phyloP scores from a whole-genome alignment of 2,113 vertebrate genomes.

The Cryptotis parvus region DNA sequence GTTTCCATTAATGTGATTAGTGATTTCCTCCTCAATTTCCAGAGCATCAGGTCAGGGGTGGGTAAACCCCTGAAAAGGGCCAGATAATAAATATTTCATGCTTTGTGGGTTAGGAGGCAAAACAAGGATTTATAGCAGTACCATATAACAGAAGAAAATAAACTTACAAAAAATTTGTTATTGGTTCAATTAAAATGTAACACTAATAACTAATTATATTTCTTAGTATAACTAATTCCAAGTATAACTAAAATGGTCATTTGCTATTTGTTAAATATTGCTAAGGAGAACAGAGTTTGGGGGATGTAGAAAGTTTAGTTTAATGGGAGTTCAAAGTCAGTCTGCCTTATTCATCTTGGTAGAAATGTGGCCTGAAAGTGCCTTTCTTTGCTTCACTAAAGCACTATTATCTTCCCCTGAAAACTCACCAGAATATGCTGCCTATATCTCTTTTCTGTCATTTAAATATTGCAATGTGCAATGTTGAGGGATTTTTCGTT shows the following conservation, averaged over 20 bases:
- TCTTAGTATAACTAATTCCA: not conserved
- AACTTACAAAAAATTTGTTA: not conserved
- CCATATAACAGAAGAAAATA: not conserved
- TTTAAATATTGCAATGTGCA: not conserved
- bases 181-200: conserved; percentile 13
- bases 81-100: not conserved
- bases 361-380: not conserved
- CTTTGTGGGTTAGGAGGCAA: not conserved
- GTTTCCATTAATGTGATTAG: not conserved
- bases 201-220: not conserved
- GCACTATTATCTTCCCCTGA: not conserved
- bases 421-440: not conserved
- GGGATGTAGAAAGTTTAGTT: not conserved
- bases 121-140: not conserved
- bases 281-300: not conserved
- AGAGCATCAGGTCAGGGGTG: not conserved
- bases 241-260: too few relatives aligned
- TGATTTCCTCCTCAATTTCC: not conserved
- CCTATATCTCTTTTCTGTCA: not conserved
- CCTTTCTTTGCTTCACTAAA: not conserved
- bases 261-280: too few relatives aligned
- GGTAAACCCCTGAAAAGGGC: not conserved
- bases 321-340: not conserved
- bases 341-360: not conserved
- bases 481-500: not conserved